Conservation (phyloP, 2,888 invertebrate species). For the Spatulosminthurus flaviceps region DNA sequence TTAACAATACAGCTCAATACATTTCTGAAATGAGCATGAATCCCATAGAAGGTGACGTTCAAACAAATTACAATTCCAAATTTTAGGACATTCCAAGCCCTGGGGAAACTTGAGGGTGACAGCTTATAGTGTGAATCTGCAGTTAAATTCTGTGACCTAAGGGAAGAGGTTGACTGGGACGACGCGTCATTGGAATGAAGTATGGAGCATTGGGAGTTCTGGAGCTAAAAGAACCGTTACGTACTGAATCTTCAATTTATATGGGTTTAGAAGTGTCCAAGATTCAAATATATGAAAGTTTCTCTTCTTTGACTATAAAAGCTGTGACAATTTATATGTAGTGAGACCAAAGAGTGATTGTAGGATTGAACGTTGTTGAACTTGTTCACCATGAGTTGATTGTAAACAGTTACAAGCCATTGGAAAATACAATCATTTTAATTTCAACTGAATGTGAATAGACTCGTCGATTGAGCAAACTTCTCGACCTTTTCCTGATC, state of each 20-base stretch:
- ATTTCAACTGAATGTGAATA: too few species aligned
- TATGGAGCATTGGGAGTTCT: too few species aligned
- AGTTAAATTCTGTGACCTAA: neutral
- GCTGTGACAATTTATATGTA: too few species aligned
- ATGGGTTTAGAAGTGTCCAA: too few species aligned
- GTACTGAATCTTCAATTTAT: too few species aligned
- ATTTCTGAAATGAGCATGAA: neutral
- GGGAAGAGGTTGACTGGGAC: neutral
- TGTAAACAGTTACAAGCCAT: neutral
- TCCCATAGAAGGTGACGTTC: neutral
- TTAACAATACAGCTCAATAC: too few species aligned
- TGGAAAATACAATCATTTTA: neutral
- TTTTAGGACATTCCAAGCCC: neutral
- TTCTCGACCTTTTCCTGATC: too few species aligned
- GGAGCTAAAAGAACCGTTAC: too few species aligned
- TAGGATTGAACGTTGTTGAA: neutral
- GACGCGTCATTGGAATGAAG: neutral
- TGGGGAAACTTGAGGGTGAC: neutral
- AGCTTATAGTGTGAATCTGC: slow-evolving; percentile 4
- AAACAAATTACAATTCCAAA: neutral
- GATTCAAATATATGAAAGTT: too few species aligned
- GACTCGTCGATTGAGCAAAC: too few species aligned
- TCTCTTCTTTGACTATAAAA: too few species aligned
- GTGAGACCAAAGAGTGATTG: neutral
- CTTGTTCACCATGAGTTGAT: neutral